Percentiles rank a stretch among this genome's conserved stretches.
phyloP scores from a whole-genome alignment of 2,888 invertebrate species.

The Hoplodrina ambigua region DNA sequence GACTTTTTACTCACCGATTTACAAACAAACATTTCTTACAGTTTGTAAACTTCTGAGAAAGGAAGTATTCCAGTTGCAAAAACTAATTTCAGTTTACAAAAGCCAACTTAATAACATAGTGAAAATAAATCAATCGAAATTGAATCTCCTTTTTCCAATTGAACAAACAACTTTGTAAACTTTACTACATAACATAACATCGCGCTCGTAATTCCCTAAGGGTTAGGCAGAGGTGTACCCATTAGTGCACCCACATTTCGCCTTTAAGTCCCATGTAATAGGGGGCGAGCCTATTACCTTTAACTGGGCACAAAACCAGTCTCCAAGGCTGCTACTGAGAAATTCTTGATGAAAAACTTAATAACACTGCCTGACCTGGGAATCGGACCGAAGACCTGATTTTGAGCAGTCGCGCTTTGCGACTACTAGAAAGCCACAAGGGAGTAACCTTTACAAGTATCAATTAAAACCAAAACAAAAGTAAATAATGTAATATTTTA shows the following conservation, averaged over 20 bases:
- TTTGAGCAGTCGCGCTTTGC: too few relatives aligned
- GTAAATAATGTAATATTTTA: constrained; percentile 19
- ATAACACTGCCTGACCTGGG: too few relatives aligned
- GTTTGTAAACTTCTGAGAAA: neutral
- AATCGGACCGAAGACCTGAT: too few relatives aligned
- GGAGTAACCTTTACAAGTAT: constrained; percentile 6
- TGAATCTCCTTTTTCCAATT: constrained; percentile 24
- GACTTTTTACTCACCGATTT: neutral
- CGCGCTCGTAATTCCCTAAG: too few relatives aligned
- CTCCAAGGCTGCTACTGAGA: too few relatives aligned
- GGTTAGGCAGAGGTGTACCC: too few relatives aligned
- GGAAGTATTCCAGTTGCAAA: constrained; percentile 11
- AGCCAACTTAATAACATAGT: constrained; percentile 12
- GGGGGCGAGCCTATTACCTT: too few relatives aligned
- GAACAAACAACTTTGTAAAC: neutral
- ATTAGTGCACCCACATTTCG: too few relatives aligned
- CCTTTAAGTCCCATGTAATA: too few relatives aligned
- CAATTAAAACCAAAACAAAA: constrained; percentile 2
- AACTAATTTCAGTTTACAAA: constrained; percentile 37
- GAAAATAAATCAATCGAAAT: constrained; percentile 34
- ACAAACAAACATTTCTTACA: neutral
- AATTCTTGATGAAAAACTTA: too few relatives aligned
- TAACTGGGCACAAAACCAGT: too few relatives aligned
- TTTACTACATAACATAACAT: neutral
- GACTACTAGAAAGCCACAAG: too few relatives aligned